Evolutionary conservation across 2,797 vertebrate species (phyloP).

Genomic region (Dicrostonyx torquatus): DNA sequence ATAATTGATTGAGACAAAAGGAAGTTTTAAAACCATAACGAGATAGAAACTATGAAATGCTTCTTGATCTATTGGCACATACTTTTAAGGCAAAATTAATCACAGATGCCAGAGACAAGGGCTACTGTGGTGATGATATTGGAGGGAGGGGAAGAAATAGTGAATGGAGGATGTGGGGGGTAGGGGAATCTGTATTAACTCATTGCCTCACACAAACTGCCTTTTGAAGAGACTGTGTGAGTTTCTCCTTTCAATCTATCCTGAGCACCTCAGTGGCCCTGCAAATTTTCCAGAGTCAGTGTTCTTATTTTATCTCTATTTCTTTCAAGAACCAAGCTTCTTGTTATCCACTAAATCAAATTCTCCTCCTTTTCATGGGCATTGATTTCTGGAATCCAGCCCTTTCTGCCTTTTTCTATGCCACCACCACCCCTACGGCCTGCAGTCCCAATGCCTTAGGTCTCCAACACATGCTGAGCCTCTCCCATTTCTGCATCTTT

Average conservation of each 20-base stretch:
- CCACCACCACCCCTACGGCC: background rate
- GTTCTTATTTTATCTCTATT: background rate
- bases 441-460: background rate
- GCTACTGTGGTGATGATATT: background rate
- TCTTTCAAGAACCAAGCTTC: constrained; percentile 18
- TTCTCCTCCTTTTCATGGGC: constrained; percentile 15
- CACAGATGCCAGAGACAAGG: constrained; percentile 34
- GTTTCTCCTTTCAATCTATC: background rate
- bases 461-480: background rate
- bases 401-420: background rate
- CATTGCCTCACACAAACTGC: background rate
- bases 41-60: constrained; percentile 73
- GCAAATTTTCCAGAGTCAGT: constrained; percentile 19
- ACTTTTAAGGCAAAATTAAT: constrained; percentile 77
- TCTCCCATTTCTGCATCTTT: background rate
- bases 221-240: background rate
- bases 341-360: constrained; percentile 41
- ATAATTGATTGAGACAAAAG: constrained; percentile 71
- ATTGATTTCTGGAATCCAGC: background rate
- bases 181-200: background rate
- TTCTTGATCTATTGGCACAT: constrained; percentile 63
- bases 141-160: background rate
- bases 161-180: background rate
- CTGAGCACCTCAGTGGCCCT: background rate
- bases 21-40: constrained; percentile 69